Base-by-base conservation (phyloP, 2,797 vertebrate genomes). In the Cottoperca gobio region DNA sequence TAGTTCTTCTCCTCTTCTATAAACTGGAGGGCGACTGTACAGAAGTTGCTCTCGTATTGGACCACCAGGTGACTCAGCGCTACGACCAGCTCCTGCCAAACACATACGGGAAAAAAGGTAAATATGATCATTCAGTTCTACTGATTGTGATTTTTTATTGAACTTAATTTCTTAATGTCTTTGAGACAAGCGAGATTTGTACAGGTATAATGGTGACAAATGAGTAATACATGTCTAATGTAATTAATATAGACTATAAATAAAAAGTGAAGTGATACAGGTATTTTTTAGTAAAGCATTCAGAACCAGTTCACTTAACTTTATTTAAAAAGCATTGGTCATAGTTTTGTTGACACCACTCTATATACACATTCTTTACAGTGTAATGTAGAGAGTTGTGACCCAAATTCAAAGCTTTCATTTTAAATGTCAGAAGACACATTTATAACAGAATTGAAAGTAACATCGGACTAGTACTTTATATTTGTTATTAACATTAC, bases 1-100 rank as follows among this genome's bases (percentile, higher is more conserved):
- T 99, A 99, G 91, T 97, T 99, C 93, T 98, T 99, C 87, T 99
- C 98, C 83, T 99, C 98, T 35, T 99, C 98, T 86, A 99, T 99
- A 86, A 99, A 99, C 91, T 99, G 98, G 72, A 99, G 92, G 39
- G 98, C 98, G 8, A 99, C 98, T 0, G 98, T 99, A 78, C 98
- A 99, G 94, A 99, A 99, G 80, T 99, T 99, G 91, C 97, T 99
- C 87, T 99, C 98, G 0, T 99, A 99, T 69, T 99, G 98, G 50
- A 98, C 96, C 40, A 99, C 98, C 8, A 99, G 93, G 84, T 99
- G 97, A 94, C 97, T 99, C 70, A 99, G 92, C 5, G 98, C 98
- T 33, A 99, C 98, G 58, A 99, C 97, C 94, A 99, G 95, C 91
- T 99, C 98, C 98, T 99, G 85, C 33, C 23, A 45, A 46, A 78